phyloP scores from a whole-genome alignment of 2,888 invertebrate genomes.

The Drosophila cracens region DNA sequence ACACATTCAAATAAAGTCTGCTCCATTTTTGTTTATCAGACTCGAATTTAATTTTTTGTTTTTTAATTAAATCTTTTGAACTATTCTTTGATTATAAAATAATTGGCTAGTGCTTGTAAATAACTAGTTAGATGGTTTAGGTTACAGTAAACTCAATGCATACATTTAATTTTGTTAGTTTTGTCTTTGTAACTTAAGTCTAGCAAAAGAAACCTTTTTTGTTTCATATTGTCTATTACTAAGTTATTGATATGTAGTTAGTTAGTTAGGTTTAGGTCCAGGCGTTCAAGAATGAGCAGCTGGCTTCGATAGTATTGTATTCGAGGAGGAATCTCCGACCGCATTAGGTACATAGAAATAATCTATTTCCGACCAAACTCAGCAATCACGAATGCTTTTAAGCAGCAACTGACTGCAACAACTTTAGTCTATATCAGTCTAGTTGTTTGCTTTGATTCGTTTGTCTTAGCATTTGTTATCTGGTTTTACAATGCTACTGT shows the following conservation, averaged over 20 bases:
- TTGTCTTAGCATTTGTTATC: background rate
- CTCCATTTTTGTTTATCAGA: background rate
- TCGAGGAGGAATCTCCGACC: background rate
- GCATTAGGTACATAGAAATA: background rate
- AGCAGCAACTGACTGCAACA: background rate
- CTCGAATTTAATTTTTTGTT: background rate
- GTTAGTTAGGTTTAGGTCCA: background rate
- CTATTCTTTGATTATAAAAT: background rate
- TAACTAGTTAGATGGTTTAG: background rate
- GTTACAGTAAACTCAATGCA: background rate
- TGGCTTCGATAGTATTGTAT: background rate
- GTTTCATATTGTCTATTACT: background rate
- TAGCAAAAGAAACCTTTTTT: background rate
- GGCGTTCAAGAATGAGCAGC: background rate
- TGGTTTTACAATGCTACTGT: constrained; percentile 19
- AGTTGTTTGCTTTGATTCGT: background rate
- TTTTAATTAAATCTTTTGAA: background rate
- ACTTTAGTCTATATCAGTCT: no score
- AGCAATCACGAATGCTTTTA: background rate
- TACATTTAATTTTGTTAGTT: background rate
- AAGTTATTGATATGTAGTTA: background rate
- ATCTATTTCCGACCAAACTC: background rate
- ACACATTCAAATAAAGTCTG: background rate
- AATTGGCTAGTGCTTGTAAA: background rate
- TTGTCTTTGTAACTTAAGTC: background rate